Base-by-base conservation (phyloP, 2,888 invertebrate genomes). In the Clivina fossor region DNA sequence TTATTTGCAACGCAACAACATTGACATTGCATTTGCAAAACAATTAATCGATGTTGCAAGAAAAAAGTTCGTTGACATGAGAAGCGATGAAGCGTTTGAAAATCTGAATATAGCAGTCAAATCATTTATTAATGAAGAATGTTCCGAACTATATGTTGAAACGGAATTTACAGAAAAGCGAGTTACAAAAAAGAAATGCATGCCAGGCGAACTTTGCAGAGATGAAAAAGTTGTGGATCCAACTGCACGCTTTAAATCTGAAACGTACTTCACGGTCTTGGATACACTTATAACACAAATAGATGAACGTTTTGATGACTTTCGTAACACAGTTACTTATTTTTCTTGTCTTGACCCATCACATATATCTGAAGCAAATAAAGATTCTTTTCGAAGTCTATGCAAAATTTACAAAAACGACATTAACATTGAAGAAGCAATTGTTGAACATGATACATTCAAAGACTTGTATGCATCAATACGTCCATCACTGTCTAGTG, bases 211-310 rank as follows among this genome's bases (percentile, higher is more conserved):
- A 38, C 15, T 4, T 16, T 16, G 18, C 19, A 7, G 7, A 15
- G 18, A 38, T 15, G 4, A 16, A 38, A 38, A 38, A 38, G 5
- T 15, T 15, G 16, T 38, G 4, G 26, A 26, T 26, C 26, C 26
- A 26, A 26, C 8, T 26, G 26, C 26, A 26, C 38, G 16, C 16
- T 38, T 38, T 15, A 38, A 4, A 38, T 38, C 38, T 26, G 26
- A 26, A 38, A 38, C 38, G 38, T 38, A 26, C 38, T 38, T 13
- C 38, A 15, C 4, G 5, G 38, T 38, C 16, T 38, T 38, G 16
- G 26, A 26, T 26, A 26, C 26, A 38, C 16, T 38, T 11, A 38
- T 13, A 38, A 38, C 15, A 38, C 16, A 11, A 38, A 38, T 38
- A 15, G 38, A 38, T 11, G 15, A 38, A 38, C 38, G 38, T 38